Percentiles rank a stretch among this genome's conserved stretches.
Conservation (phyloP, 2,888 invertebrate species). For the Parthenolecanium corni region DNA sequence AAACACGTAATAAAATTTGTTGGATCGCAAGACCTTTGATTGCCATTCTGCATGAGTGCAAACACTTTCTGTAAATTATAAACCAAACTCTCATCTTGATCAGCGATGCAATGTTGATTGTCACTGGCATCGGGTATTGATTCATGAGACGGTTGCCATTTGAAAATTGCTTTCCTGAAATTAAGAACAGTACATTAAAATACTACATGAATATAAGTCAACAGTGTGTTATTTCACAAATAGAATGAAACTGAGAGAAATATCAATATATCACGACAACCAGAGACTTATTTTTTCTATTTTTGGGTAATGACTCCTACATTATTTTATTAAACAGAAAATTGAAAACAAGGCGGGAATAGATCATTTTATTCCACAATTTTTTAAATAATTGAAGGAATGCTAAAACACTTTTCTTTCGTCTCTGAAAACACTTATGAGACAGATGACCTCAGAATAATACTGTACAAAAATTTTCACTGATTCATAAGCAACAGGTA, state of each 20-base stretch:
- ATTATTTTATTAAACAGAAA: no score
- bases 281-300: no score
- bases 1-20: conserved; percentile 46
- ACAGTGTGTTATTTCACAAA: no score
- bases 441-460: no score
- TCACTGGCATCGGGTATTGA: conserved; percentile 33
- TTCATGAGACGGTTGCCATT: conserved; percentile 44
- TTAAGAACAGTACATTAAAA: conserved; percentile 11
- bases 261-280: no score
- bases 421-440: no score
- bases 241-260: neutral
- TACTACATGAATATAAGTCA: neutral
- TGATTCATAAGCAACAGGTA: neutral
- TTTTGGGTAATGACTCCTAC: no score
- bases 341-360: no score
- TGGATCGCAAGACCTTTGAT: conserved; percentile 46
- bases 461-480: neutral
- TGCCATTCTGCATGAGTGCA: conserved; percentile 47
- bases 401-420: no score
- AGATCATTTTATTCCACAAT: no score
- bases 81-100: conserved; percentile 36
- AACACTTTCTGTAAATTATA: conserved; percentile 49
- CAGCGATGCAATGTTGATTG: conserved; percentile 36
- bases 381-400: no score
- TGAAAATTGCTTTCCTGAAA: conserved; percentile 45